Percentiles rank a stretch among this genome's conserved stretches.
phyloP scores from a whole-genome alignment of 2,797 vertebrate species.

The Euthynnus affinis region DNA sequence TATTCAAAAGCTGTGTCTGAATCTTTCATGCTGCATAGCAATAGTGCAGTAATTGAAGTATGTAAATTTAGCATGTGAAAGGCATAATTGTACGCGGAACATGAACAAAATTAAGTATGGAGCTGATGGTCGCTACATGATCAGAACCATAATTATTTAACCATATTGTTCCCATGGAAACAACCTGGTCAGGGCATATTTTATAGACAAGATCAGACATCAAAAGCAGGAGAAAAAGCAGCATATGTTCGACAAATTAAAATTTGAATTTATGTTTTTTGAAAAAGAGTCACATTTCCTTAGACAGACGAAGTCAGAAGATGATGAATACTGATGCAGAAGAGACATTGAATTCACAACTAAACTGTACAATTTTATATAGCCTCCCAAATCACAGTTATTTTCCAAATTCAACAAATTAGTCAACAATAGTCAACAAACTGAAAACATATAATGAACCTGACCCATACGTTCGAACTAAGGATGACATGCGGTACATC shows the following conservation, averaged over 20 bases:
- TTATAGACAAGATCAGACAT: neutral
- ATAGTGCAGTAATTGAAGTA: neutral
- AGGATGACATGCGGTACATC: neutral
- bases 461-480: neutral
- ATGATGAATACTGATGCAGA: neutral
- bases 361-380: neutral
- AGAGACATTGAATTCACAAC: neutral
- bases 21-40: slow-evolving; percentile 11
- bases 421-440: neutral
- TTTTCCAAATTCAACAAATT: neutral
- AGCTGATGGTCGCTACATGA: neutral
- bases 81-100: neutral
- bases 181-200: neutral
- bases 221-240: neutral
- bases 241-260: neutral
- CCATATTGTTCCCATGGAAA: slow-evolving; percentile 44
- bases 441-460: neutral
- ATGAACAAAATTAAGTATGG: neutral
- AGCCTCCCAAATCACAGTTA: neutral
- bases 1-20: slow-evolving; percentile 29
- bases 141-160: slow-evolving; percentile 7
- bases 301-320: too few species aligned
- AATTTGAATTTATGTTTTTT: neutral
- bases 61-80: slow-evolving; percentile 4
- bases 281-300: neutral